Percentiles rank a stretch among this genome's conserved stretches.
Evolutionary conservation across 2,888 invertebrate genomes (phyloP).

Genomic region (Agonum fuliginosum): DNA sequence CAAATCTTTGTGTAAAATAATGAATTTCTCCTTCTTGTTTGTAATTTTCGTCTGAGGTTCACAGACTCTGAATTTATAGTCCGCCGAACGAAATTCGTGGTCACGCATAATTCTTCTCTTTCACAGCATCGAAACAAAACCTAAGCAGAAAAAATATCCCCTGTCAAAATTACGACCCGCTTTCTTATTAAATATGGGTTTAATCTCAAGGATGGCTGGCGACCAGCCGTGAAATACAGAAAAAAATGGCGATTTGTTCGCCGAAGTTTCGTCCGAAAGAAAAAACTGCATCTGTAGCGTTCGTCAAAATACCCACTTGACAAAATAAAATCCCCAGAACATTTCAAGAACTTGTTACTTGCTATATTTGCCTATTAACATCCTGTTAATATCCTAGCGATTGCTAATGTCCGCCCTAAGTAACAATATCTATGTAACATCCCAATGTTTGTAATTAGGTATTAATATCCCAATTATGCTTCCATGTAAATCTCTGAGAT

Average conservation of each 20-base stretch:
- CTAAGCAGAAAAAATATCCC: constrained; percentile 33
- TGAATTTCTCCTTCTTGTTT: background rate
- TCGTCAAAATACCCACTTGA: too few species aligned
- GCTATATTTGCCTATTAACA: too few species aligned
- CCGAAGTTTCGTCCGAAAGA: background rate
- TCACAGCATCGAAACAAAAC: constrained; percentile 26
- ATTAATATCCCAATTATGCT: too few species aligned
- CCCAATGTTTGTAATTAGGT: too few species aligned
- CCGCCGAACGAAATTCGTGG: background rate
- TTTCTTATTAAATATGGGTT: constrained; percentile 43
- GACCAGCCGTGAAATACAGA: constrained; percentile 19
- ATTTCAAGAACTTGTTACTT: too few species aligned
- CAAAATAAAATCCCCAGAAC: too few species aligned
- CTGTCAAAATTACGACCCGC: constrained; percentile 31
- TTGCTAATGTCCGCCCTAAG: too few species aligned
- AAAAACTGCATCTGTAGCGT: too few species aligned
- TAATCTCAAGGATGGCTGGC: constrained; percentile 19
- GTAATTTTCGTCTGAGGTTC: background rate
- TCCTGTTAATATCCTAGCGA: too few species aligned
- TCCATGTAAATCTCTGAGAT: too few species aligned
- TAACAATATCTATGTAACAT: too few species aligned
- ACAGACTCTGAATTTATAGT: background rate
- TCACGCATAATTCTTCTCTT: constrained; percentile 16
- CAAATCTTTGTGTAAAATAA: background rate
- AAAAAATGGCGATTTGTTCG: background rate